These are phyloP conservation scores for Solen grandis DNA, from an alignment of 1,140 invertebrate species.

Conservation along the genomic window DNA sequence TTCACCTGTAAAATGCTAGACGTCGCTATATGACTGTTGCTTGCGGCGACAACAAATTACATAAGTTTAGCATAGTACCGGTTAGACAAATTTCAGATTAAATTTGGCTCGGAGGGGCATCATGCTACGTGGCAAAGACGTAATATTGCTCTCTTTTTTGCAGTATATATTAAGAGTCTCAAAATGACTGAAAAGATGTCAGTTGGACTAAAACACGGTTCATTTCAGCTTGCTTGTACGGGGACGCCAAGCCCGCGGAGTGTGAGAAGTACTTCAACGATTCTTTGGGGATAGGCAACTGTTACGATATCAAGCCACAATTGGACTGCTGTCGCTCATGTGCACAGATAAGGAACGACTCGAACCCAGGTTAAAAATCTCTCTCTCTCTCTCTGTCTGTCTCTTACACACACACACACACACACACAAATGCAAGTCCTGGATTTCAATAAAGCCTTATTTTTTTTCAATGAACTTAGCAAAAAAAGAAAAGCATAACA, in stretches of 20 bases:
- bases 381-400: neutral
- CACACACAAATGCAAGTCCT: neutral
- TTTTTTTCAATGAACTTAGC: neutral
- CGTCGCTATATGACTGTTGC: too few relatives aligned
- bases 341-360: conserved; percentile 5
- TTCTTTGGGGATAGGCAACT: conserved; percentile 17
- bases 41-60: too few relatives aligned
- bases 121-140: too few relatives aligned
- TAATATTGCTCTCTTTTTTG: too few relatives aligned
- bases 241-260: conserved; percentile 14
- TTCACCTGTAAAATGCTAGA: too few relatives aligned
- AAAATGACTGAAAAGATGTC: too few relatives aligned
- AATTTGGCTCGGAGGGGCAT: too few relatives aligned
- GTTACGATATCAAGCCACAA: conserved; percentile 31
- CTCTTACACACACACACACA: neutral
- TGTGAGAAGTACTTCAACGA: conserved; percentile 30
- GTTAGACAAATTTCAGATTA: too few relatives aligned
- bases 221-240: conserved; percentile 31
- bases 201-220: too few relatives aligned
- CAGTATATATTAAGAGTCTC: too few relatives aligned
- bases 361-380: neutral
- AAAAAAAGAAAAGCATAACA: neutral
- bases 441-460: neutral
- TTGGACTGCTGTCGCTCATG: conserved; percentile 48
- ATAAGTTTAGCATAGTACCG: too few relatives aligned